A percentile compares a stretch with the other conserved stretches of the same genome.
phyloP scores from a whole-genome alignment of 1,140 invertebrate genomes.

The Acromyrmex echinatior region DNA sequence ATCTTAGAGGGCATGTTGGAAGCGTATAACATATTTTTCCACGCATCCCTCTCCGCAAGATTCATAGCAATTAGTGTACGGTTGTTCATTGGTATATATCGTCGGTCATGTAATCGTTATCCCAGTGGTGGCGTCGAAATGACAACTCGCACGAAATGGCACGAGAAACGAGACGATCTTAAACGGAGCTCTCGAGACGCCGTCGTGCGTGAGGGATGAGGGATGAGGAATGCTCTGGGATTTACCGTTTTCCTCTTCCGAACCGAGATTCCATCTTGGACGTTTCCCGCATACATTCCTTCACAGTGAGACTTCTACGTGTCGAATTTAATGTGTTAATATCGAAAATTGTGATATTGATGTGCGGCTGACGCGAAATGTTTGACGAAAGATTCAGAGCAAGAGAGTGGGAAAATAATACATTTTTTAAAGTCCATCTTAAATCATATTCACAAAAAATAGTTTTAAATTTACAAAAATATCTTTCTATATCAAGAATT shows the following conservation, averaged over 20 bases:
- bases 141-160: conserved; percentile 9
- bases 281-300: conserved; percentile 6
- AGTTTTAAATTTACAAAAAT: neutral
- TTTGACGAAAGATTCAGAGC: neutral
- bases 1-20: neutral
- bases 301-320: neutral
- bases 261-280: conserved; percentile 16
- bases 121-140: neutral
- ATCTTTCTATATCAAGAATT: neutral
- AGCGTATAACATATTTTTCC: neutral
- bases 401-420: neutral
- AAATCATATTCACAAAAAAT: neutral
- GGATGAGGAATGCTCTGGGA: conserved; percentile 27
- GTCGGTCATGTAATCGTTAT: conserved; percentile 29
- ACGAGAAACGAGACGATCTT: conserved; percentile 7
- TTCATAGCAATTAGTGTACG: conserved; percentile 25
- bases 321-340: neutral
- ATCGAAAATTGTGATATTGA: neutral
- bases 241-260: conserved; percentile 23
- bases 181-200: conserved; percentile 27
- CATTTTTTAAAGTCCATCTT: neutral
- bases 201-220: conserved; percentile 24
- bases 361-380: neutral
- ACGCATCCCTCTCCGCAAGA: neutral
- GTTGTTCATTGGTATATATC: conserved; percentile 14